A percentile compares a stretch with the other conserved stretches of the same genome.
These are phyloP conservation scores for Rhynchomys soricoides DNA, from an alignment of 2,113 vertebrate genomes.

Conservation along the genomic window DNA sequence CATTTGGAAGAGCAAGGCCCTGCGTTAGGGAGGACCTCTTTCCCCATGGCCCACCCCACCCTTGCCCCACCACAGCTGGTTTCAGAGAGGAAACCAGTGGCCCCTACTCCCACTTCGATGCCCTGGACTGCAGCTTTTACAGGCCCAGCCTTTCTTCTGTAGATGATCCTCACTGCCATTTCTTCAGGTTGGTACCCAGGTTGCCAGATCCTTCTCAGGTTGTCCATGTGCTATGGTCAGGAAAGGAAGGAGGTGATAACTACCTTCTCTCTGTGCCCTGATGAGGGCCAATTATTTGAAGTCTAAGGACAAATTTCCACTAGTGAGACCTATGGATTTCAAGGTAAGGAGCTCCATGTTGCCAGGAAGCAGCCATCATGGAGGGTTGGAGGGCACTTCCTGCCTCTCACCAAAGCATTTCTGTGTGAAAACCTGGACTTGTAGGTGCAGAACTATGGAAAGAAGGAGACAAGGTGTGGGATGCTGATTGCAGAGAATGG, in stretches of 20 bases:
- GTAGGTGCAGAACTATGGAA: neutral
- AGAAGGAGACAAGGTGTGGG: no score
- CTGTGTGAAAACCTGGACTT: neutral
- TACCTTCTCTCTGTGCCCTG: neutral
- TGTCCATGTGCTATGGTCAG: neutral
- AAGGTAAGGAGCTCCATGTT: neutral
- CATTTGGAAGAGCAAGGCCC: neutral
- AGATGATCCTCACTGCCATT: neutral
- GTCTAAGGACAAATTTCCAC: neutral
- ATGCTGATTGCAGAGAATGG: no score
- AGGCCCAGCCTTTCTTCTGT: neutral
- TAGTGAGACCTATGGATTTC: neutral
- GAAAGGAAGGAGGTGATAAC: neutral
- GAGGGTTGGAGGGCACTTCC: neutral
- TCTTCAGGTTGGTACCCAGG: neutral
- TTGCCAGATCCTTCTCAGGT: neutral
- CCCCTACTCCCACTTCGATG: no score
- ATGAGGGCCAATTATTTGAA: accelerated
- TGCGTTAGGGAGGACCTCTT: neutral
- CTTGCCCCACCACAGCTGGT: accelerated
- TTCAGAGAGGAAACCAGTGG: neutral
- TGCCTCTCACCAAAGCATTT: neutral
- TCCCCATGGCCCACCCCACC: neutral
- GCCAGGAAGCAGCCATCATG: neutral
- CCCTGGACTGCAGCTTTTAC: accelerated